Percentiles rank a stretch among this genome's conserved stretches.
Evolutionary conservation across 2,113 vertebrate species (phyloP).

Genomic region (Perccottus glenii): DNA sequence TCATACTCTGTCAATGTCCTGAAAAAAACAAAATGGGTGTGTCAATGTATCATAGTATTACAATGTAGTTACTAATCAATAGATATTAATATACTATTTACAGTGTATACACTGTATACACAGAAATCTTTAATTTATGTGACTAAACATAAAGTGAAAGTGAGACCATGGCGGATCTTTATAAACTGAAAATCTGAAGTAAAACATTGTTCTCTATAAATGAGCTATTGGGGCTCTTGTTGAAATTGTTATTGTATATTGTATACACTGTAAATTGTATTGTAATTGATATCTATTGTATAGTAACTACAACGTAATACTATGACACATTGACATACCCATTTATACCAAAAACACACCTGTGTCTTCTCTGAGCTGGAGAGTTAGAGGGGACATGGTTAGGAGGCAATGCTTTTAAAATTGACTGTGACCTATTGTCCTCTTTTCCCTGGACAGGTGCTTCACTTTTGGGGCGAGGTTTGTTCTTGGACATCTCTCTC

Average conservation of each 20-base stretch:
- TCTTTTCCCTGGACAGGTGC: background rate
- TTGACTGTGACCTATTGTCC: background rate
- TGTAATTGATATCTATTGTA: background rate
- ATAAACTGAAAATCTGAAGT: no score
- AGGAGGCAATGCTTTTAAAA: background rate
- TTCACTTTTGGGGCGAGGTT: background rate
- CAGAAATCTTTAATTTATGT: no score
- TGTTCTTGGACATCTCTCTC: constrained; percentile 30
- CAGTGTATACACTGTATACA: no score
- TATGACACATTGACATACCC: background rate
- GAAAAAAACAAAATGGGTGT: constrained; percentile 24
- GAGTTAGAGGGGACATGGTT: background rate
- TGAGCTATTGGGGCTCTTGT: no score
- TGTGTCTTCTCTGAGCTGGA: constrained; percentile 31
- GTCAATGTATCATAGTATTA: no score
- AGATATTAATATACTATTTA: no score
- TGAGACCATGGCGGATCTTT: no score
- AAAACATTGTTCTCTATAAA: no score
- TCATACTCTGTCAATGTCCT: constrained; percentile 62
- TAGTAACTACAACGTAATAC: background rate
- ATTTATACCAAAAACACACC: constrained; percentile 44
- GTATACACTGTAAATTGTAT: no score
- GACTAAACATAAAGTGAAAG: no score
- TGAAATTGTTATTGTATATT: no score
- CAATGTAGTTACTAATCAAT: no score